These are phyloP conservation scores for Oceanodroma tethys DNA, from an alignment of 2,113 vertebrate species.

Conservation along the genomic window DNA sequence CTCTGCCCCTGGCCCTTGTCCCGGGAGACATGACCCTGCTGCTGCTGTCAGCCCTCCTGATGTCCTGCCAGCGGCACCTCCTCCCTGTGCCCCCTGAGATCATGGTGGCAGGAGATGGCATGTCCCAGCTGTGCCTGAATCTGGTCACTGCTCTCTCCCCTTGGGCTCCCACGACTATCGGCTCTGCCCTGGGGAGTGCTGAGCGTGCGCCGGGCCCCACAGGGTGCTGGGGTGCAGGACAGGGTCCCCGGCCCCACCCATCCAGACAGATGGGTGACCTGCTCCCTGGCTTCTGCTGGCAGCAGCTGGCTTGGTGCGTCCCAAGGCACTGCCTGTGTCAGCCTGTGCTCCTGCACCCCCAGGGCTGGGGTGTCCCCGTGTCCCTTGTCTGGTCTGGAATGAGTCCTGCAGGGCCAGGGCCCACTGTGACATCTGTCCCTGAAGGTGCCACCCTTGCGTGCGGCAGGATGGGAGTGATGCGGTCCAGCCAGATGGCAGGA, in stretches of 20 bases:
- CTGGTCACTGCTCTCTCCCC: background rate
- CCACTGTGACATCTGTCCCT: background rate
- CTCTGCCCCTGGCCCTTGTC: background rate
- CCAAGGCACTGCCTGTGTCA: background rate
- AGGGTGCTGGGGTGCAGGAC: background rate
- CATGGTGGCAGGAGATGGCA: fast-evolving
- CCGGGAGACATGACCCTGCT: background rate
- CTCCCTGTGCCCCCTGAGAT: background rate
- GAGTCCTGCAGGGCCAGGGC: background rate
- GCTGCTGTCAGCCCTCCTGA: background rate
- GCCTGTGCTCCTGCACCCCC: background rate
- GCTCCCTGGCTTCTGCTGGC: background rate
- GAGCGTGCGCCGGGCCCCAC: fast-evolving
- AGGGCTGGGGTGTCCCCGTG: background rate
- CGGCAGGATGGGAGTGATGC: background rate
- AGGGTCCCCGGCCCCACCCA: background rate
- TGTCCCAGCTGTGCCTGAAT: background rate
- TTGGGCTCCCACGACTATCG: background rate
- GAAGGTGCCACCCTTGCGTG: background rate
- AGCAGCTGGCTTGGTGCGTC: background rate
- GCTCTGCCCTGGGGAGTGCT: background rate
- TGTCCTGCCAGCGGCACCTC: background rate
- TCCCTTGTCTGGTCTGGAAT: background rate
- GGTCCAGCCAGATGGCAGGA: background rate
- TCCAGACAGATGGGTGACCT: background rate